phyloP scores from a whole-genome alignment of 2,888 invertebrate genomes.

The Mantis religiosa region DNA sequence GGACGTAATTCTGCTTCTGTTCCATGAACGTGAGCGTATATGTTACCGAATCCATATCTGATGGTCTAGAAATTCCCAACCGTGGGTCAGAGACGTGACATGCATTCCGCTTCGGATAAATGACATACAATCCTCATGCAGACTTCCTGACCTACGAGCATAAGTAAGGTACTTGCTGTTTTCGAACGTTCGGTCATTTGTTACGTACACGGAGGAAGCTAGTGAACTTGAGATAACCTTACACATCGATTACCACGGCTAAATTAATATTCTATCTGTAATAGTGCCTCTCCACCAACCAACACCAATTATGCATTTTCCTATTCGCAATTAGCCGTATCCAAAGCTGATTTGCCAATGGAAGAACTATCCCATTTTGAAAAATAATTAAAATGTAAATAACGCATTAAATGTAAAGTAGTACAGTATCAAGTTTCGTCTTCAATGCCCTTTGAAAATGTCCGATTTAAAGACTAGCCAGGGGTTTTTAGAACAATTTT shows the following conservation, averaged over 20 bases:
- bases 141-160: not conserved
- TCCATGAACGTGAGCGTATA: too few relatives aligned
- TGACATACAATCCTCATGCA: not conserved
- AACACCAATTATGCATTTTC: not conserved
- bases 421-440: too few relatives aligned
- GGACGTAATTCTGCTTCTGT: too few relatives aligned
- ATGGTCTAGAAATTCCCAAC: not conserved
- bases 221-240: not conserved
- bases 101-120: not conserved
- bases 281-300: not conserved
- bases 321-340: not conserved
- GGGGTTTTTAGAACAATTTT: too few relatives aligned
- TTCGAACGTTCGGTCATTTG: not conserved
- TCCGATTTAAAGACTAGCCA: too few relatives aligned
- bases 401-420: too few relatives aligned
- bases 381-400: too few relatives aligned
- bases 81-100: not conserved
- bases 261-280: not conserved
- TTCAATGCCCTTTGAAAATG: too few relatives aligned
- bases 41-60: not conserved
- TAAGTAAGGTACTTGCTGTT: not conserved
- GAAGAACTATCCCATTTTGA: not conserved
- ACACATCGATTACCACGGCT: not conserved
- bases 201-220: not conserved
- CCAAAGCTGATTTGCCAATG: not conserved